phyloP scores from a whole-genome alignment of 2,888 invertebrate genomes.

The Hirtodrosophila confusa region DNA sequence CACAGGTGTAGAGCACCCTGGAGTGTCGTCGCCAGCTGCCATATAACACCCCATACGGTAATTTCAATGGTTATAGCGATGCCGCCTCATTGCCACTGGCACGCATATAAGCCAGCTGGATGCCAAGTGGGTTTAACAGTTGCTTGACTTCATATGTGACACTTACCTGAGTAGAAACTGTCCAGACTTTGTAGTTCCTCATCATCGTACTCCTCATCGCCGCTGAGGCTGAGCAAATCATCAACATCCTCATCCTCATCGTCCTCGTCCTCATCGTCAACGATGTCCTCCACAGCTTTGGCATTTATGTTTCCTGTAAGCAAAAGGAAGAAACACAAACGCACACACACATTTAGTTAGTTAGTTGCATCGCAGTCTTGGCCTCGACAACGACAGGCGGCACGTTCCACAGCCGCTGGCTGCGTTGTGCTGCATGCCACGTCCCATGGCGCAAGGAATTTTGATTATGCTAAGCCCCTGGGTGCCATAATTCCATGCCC shows the following conservation, averaged over 20 bases:
- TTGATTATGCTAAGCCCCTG: slow-evolving; percentile 84
- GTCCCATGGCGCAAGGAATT: slow-evolving; percentile 84
- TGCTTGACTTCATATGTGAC: slow-evolving; percentile 17
- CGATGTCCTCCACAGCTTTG: slow-evolving; percentile 20
- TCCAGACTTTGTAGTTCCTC: slow-evolving; percentile 83
- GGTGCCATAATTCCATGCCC: slow-evolving; percentile 83
- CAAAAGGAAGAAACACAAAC: slow-evolving; percentile 1
- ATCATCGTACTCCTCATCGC: slow-evolving; percentile 70
- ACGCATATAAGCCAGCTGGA: slow-evolving; percentile 15
- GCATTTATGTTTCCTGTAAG: slow-evolving; percentile 41
- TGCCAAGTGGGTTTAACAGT: slow-evolving; percentile 1
- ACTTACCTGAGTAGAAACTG: slow-evolving; percentile 84
- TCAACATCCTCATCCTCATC: slow-evolving; percentile 49
- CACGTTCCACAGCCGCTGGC: slow-evolving; percentile 52
- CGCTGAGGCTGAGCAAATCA: slow-evolving; percentile 68
- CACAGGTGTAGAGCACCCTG: slow-evolving; percentile 85
- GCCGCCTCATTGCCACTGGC: slow-evolving; percentile 1
- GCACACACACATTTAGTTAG: slow-evolving; percentile 24
- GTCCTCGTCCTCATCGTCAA: slow-evolving; percentile 37
- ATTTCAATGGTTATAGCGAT: slow-evolving; percentile 83
- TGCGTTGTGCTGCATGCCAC: slow-evolving; percentile 58
- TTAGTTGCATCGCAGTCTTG: slow-evolving; percentile 40
- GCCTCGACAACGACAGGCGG: slow-evolving; percentile 31
- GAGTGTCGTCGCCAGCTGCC: slow-evolving; percentile 84
- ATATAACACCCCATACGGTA: slow-evolving; percentile 84